phyloP scores from a whole-genome alignment of 2,888 invertebrate genomes.

The Athripsodes cinereus region DNA sequence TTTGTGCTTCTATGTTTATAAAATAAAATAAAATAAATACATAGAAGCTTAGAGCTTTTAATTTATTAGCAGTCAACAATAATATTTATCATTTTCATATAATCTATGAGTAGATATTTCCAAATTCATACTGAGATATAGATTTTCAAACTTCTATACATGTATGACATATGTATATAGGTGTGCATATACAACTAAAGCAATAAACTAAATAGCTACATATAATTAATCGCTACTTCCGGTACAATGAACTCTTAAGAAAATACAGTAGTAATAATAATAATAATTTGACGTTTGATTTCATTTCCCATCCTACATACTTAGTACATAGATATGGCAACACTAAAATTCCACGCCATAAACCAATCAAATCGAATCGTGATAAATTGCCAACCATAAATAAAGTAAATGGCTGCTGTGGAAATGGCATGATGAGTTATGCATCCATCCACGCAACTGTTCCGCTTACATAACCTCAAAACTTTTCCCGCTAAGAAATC shows the following conservation, averaged over 20 bases:
- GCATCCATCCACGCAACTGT: constrained; percentile 41
- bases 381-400: constrained; percentile 46
- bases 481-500: constrained; percentile 20
- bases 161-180: no score
- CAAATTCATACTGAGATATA: no score
- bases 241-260: not conserved
- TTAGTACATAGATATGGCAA: constrained; percentile 25
- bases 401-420: constrained; percentile 45
- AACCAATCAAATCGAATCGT: constrained; percentile 44
- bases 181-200: no score
- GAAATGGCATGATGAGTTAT: constrained; percentile 47
- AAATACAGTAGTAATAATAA: constrained; percentile 7
- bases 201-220: no score
- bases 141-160: no score
- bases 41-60: no score
- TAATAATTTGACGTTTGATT: constrained; percentile 22
- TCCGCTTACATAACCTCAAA: constrained; percentile 15
- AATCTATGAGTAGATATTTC: no score
- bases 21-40: no score
- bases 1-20: no score
- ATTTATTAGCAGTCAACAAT: no score
- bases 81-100: no score
- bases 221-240: no score
- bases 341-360: constrained; percentile 35
- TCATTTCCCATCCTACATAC: constrained; percentile 17